Conservation (phyloP, 2,888 invertebrate species). For the Eueremaeus valkanovi region DNA sequence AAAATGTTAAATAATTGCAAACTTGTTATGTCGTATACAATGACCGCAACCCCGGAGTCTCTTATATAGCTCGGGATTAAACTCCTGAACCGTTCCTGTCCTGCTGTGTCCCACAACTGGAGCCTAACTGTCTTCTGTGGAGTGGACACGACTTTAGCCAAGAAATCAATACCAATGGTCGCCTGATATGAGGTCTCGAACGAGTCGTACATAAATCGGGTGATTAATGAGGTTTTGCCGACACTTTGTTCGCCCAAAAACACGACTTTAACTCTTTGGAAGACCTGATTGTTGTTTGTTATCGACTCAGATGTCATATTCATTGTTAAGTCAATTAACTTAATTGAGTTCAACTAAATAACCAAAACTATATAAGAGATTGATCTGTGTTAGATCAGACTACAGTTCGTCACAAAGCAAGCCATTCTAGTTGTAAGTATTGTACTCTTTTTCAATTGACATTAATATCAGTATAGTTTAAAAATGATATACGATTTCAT, state of each 20-base stretch:
- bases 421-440: no score
- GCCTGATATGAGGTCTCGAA: slow-evolving; percentile 24
- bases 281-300: no score
- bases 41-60: background rate
- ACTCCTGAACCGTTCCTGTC: slow-evolving; percentile 9
- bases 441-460: no score
- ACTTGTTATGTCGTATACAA: slow-evolving; percentile 28
- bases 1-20: slow-evolving; percentile 1
- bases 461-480: no score
- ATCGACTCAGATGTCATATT: no score
- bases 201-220: slow-evolving; percentile 20
- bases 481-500: no score
- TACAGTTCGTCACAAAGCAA: no score
- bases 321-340: no score
- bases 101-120: slow-evolving; percentile 51
- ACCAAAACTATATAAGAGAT: no score
- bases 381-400: no score
- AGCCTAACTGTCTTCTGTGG: background rate
- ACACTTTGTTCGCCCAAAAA: slow-evolving; percentile 31
- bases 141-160: slow-evolving; percentile 6
- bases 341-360: no score
- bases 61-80: slow-evolving; percentile 30
- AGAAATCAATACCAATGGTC: slow-evolving; percentile 30
- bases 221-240: slow-evolving; percentile 2
- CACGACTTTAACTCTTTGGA: slow-evolving; percentile 2